Base-by-base conservation (phyloP, 2,113 vertebrate species). In the Prinia subflava region DNA sequence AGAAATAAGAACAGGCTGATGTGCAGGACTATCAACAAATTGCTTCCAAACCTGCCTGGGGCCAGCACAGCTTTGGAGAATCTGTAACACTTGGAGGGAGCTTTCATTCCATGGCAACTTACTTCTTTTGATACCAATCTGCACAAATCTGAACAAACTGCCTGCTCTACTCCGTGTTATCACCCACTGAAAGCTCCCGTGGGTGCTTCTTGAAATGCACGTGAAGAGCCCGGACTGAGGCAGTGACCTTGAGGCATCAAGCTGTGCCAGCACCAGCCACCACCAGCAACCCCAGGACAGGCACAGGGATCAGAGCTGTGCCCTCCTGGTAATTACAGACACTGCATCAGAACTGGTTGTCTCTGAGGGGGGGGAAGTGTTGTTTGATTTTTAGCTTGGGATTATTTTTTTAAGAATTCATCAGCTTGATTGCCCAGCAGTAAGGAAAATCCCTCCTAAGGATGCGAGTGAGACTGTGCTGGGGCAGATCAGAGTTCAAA, bases 401-500 rank as follows among this genome's bases (percentile, higher is more conserved):
- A 55, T 89, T 92, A 52, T 81, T 94, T 84, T 93, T 62, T 44
- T 44, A 89, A 78, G 49, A 84, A 79, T 62, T 71, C 37, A 87
- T 82, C 17, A 8, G 44, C 30, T 89, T 92, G 44, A 30, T 59
- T 71, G 49, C 39, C 44, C 65, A 78, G 74, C 64, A 68, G 33
- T 30, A 78, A 67, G 44, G 41, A 89, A 91, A 95, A 87, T 92
- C 41, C 60, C 65, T 69, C 87, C 77, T 91, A 79, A 64, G n/a
- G 73, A 86, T 41, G 52, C 0, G 0, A 94, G 52, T 10, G 31
- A 90, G 82, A 56, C 57, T 83, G 13, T 30, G 44, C 73, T 56
- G 44, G 59, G 60, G 86, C 64, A 94, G 88, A 86, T 44, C 76
- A 81, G 68, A 94, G 83, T 83, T 92, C 90, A 90, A 71, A 90